Percentiles rank a stretch among this genome's conserved stretches.
These are phyloP conservation scores for Lochmaea capreae DNA, from an alignment of 2,888 invertebrate genomes.

Conservation along the genomic window DNA sequence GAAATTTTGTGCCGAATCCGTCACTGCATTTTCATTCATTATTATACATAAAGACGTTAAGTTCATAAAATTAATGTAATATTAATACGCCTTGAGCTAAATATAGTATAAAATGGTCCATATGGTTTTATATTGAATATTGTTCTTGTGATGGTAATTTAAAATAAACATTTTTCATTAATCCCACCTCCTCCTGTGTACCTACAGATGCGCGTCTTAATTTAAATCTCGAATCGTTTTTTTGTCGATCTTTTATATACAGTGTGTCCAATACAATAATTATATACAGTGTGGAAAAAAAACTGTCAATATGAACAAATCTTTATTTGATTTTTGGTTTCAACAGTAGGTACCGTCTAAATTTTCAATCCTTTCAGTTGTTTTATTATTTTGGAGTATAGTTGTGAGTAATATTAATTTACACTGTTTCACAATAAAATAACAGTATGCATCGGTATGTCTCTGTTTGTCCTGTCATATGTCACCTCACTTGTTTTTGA, in stretches of 20 bases:
- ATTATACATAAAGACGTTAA: neutral
- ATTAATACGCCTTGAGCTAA: slow-evolving; percentile 37
- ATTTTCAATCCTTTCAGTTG: no score
- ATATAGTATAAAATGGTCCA: slow-evolving; percentile 41
- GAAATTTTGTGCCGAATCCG: neutral
- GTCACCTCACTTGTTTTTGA: no score
- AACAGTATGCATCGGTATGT: no score
- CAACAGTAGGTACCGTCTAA: no score
- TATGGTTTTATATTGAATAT: slow-evolving; percentile 32
- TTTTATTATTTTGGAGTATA: no score
- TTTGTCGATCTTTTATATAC: slow-evolving; percentile 2
- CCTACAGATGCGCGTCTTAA: neutral
- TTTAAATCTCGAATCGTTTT: neutral
- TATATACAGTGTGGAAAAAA: no score
- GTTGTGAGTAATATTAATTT: no score
- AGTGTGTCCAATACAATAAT: neutral
- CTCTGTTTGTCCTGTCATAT: no score
- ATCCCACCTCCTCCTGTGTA: neutral
- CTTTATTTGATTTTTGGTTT: no score
- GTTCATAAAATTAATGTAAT: slow-evolving; percentile 16
- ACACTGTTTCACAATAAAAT: no score
- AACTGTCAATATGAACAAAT: no score
- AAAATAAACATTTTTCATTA: slow-evolving; percentile 9
- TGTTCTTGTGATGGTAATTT: slow-evolving; percentile 35
- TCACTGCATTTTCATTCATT: slow-evolving; percentile 2